Base-by-base conservation (phyloP, 2,888 invertebrate species). In the Rhorus exstirpatorius region DNA sequence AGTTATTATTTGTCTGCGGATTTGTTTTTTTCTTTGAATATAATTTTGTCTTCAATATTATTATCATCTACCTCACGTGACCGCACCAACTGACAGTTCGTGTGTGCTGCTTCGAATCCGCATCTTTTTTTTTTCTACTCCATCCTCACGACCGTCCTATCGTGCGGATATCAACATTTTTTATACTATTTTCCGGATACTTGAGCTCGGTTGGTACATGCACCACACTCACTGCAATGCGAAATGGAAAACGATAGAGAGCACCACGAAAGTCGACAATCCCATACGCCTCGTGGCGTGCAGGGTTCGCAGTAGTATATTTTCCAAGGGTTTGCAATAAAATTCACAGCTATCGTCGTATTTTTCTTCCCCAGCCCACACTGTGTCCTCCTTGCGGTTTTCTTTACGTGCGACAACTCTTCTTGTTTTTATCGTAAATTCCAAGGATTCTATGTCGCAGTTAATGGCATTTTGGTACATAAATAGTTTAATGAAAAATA, bases 81-180 rank as follows among this genome's bases (percentile, higher is more conserved):
- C 17, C 60, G 53, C 4, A 38, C 31, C 49, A 68, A 38, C 38
- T 38, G 51, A 35, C 58, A 76, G 60, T 60, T 46, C 49, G 8
- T 26, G 6, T n/a, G 24, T 8, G 19, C 53, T 38, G 8, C 44
- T 65, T 12, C n/a, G 38, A 49, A 60, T 68, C 24, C 67, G 58
- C 67, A 67, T 58, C 67, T 49, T 71, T 35, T 12, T 53, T 51
- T 24, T 2, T 26, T 19, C n/a, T 12, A 53, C 49, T 35, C 21
- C 17, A 12, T 70, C 60, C 44, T 35, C 14, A 26, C 38, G n/a
- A 41, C 6, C 21, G 7, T 7, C 14, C 24, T 35, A 8, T 68
- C 41, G 35, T 24, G 12, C 10, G 63, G 44, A 35, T 71, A n/a
- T n/a, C n/a, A n/a, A 55, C 63, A 78, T 78, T 70, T 77, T 78